Base-by-base conservation (phyloP, 2,113 vertebrate genomes). In the Bubo scandiacus region DNA sequence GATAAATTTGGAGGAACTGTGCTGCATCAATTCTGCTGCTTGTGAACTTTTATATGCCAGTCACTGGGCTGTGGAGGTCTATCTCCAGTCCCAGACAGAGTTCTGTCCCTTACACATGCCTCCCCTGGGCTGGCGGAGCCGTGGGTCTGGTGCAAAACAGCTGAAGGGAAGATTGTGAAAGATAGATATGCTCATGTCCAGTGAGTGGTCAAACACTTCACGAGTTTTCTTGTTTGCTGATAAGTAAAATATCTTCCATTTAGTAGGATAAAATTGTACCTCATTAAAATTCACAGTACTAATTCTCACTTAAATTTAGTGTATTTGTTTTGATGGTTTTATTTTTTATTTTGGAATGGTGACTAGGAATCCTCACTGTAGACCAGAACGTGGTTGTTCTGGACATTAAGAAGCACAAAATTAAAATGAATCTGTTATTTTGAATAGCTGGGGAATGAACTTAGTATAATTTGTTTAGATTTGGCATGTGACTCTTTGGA, bases 91-190 rank as follows among this genome's bases (percentile, higher is more conserved):
- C 45, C 27, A 29, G 25, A 7, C 62, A 55, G 36, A 36, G 52
- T 1, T 1, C 63, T 49, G n/a, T 40, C n/a, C 47, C 43, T 21
- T 20, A 8, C 3, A 0, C 12, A 9, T n/a, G 5, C 42, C n/a
- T 36, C 11, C 25, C 29, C n/a, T 5, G 38, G 54, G 43, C 63
- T 51, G 27, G 36, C 42, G 49, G 61, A n/a, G 57, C 20, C 16
- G 3, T 2, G 16, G 19, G 8, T 27, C 45, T 70, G 49, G 19
- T 32, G 38, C 67, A 30, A 36, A 19, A 6, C 32, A 70, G 12
- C 45, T 62, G 51, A 70, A 52, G 51, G 30, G 36, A 52, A 6
- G 58, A 3, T 3, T 43, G 26, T 10, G 10, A 18, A 43, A 55
- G n/a, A 62, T 6, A 36, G 13, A 49, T 70, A 1, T 9, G 61